Percentiles rank a stretch among this genome's conserved stretches.
phyloP scores from a whole-genome alignment of 2,797 vertebrate species.

The Parauchenoglanis punctatus region DNA sequence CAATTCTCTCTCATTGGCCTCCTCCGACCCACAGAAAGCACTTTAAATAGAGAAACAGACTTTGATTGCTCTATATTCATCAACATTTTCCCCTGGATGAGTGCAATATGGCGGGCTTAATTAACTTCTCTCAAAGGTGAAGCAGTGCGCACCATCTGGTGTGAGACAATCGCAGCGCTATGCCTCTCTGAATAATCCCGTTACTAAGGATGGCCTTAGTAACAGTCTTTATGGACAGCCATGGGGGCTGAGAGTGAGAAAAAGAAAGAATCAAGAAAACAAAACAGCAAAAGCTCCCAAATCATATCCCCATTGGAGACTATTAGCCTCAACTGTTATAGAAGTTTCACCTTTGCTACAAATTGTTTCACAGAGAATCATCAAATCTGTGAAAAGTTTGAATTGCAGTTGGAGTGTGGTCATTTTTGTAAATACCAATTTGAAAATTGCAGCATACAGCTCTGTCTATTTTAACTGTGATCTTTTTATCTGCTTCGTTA shows the following conservation, averaged over 20 bases:
- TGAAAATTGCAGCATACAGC: background rate
- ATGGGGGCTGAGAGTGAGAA: conserved; percentile 54
- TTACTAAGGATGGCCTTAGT: conserved; percentile 72
- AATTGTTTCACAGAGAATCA: conserved; percentile 29
- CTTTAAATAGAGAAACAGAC: conserved; percentile 88
- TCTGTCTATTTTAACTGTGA: background rate
- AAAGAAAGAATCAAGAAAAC: conserved; percentile 53
- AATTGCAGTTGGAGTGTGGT: background rate
- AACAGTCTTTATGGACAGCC: conserved; percentile 55
- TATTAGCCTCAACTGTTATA: conserved; percentile 37
- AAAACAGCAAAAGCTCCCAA: conserved; percentile 78
- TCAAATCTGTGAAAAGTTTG: conserved; percentile 6
- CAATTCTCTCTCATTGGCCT: conserved; percentile 92
- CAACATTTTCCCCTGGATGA: conserved; percentile 95
- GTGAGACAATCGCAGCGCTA: conserved; percentile 97
- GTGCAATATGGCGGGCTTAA: conserved; percentile 99
- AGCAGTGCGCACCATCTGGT: conserved; percentile 99
- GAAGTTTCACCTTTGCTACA: conserved; percentile 42
- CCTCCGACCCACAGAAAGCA: conserved; percentile 85
- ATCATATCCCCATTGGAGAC: conserved; percentile 66
- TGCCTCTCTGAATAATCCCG: conserved; percentile 96
- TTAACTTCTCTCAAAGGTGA: conserved; percentile 99
- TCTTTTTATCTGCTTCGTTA: background rate
- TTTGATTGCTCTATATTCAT: conserved; percentile 99
- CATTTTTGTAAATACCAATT: background rate